phyloP scores from a whole-genome alignment of 2,113 vertebrate species.

The Castor canadensis region DNA sequence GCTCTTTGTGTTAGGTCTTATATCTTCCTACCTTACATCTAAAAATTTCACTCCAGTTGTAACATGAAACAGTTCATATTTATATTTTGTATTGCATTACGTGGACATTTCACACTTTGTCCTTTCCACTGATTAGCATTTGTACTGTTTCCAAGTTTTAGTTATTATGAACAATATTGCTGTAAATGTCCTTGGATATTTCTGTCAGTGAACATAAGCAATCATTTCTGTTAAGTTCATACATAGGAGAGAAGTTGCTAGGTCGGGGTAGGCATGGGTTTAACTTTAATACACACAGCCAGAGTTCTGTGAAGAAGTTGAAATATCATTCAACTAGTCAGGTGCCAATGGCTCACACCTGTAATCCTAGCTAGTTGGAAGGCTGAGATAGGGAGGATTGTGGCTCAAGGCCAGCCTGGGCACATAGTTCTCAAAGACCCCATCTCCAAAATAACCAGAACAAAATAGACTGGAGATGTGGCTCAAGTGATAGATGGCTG shows the following conservation, averaged over 20 bases:
- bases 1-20: neutral
- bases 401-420: too few species aligned
- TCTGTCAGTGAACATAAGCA: neutral
- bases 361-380: too few species aligned
- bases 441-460: too few species aligned
- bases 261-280: neutral
- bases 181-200: neutral
- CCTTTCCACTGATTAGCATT: neutral
- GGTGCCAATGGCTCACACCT: too few species aligned
- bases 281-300: neutral
- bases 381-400: too few species aligned
- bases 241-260: neutral
- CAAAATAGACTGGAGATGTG: too few species aligned
- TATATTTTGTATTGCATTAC: neutral
- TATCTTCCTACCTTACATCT: neutral
- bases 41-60: neutral
- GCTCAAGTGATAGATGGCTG: too few species aligned
- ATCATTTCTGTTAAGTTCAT: neutral
- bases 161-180: neutral
- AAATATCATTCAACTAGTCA: too few species aligned
- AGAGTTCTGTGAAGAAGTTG: neutral
- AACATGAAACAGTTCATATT: neutral
- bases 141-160: too few species aligned
- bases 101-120: neutral
- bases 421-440: too few species aligned